A percentile compares a stretch with the other conserved stretches of the same genome.
phyloP scores from a whole-genome alignment of 2,797 vertebrate genomes.

The Falco concolor region DNA sequence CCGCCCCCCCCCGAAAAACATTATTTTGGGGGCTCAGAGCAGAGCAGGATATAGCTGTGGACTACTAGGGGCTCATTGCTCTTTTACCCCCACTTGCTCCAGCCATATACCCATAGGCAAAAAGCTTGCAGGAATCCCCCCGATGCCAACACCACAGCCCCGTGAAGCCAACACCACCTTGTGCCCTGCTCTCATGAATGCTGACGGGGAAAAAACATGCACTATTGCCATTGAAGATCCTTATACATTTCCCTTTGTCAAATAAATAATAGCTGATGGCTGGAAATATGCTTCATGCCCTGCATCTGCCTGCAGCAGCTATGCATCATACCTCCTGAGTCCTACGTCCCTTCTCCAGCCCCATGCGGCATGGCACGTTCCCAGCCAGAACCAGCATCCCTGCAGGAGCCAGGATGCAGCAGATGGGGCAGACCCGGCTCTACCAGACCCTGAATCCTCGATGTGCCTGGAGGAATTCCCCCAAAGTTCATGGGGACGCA shows the following conservation, averaged over 20 bases:
- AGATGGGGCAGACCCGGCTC: neutral
- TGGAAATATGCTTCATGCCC: neutral
- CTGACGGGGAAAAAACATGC: neutral
- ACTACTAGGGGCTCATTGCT: neutral
- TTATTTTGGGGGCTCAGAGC: neutral
- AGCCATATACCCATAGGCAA: neutral
- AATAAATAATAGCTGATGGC: neutral
- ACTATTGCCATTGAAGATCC: neutral
- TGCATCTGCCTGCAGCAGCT: neutral
- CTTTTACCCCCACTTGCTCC: neutral
- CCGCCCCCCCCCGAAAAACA: fast-evolving
- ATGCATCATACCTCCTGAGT: fast-evolving
- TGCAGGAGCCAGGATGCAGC: neutral
- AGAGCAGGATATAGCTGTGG: neutral
- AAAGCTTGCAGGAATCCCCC: neutral
- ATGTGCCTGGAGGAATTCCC: neutral
- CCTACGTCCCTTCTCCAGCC: neutral
- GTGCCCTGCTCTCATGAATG: neutral
- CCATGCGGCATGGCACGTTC: fast-evolving
- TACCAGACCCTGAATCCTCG: fast-evolving
- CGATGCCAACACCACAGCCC: fast-evolving
- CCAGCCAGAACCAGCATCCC: neutral
- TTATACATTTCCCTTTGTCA: neutral
- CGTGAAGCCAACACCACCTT: neutral
- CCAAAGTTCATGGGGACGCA: neutral